A percentile compares a stretch with the other conserved stretches of the same genome.
phyloP scores from a whole-genome alignment of 2,888 invertebrate genomes.

The Metallyticus violacea region DNA sequence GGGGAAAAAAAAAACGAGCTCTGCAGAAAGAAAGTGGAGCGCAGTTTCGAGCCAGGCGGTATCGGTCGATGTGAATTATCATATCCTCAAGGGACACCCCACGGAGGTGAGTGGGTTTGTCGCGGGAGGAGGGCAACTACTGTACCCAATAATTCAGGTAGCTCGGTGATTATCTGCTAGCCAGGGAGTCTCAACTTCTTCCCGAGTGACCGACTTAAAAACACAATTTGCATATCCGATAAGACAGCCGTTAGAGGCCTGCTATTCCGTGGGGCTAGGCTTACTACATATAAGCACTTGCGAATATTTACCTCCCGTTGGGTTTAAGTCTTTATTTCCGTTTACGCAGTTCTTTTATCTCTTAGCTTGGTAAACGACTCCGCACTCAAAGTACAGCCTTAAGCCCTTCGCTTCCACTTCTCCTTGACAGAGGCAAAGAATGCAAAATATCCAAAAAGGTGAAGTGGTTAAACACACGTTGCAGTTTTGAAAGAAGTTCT shows the following conservation, averaged over 20 bases:
- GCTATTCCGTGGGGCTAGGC: not conserved
- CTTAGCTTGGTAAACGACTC: not conserved
- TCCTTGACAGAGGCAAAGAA: not conserved
- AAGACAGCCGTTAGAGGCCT: not conserved
- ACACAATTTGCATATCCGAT: not conserved
- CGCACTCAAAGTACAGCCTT: too few relatives aligned
- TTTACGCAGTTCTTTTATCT: not conserved
- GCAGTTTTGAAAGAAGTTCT: too few relatives aligned
- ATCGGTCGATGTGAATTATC: not conserved
- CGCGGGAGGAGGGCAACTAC: not conserved
- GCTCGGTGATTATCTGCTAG: not conserved
- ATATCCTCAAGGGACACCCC: not conserved
- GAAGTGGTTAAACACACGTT: too few relatives aligned
- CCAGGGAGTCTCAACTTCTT: too few relatives aligned
- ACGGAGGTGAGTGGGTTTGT: not conserved
- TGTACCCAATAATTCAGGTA: not conserved
- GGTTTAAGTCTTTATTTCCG: not conserved
- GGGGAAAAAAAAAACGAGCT: too few relatives aligned
- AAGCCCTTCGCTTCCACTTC: not conserved
- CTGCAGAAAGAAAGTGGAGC: too few relatives aligned
- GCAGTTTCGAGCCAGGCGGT: not conserved
- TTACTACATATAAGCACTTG: not conserved
- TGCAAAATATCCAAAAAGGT: too few relatives aligned
- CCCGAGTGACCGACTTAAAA: constrained; percentile 2
- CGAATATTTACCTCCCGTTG: not conserved